Evolutionary conservation across 1,140 invertebrate species (phyloP), one percentile per base, ranked within the genome.

Genomic region (Brachionus rubens): DNA sequence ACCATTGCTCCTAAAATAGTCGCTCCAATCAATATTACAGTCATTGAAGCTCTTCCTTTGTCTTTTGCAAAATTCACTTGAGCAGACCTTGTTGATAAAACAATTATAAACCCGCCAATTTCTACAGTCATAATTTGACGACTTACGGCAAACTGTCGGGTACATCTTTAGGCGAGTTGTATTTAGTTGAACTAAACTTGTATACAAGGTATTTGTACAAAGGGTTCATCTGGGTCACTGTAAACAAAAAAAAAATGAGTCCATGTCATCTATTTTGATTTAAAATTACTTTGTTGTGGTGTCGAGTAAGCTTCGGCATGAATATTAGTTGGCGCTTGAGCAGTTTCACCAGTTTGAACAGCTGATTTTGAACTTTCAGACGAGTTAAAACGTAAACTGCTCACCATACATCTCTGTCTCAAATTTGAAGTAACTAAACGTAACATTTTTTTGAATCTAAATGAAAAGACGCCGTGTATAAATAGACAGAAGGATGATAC

Each of bases 51-150:
- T 54, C 68, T 72, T 14, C 68, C 68, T 50, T 72, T 72, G 4
- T 72, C 68, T 50, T 72, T 72, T 16, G 68, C 68, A 72, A 26
- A 72, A 26, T 48, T 12, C 1, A 72, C 46, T 26, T 72, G 68
- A 72, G 46, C 12, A n/a, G 68, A 36, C 19, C 68, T 50, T 56
- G 12, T 7, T 9, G 2, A 9, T 6, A 14, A 19, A 30, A 12
- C n/a, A 12, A 16, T 7, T 24, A 72, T 21, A 72, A 72, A 54
- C 21, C 3, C 19, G 28, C 4, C 6, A 48, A 36, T 28, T n/a
- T 36, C 16, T 33, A 16, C 14, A 46, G 0, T 12, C 9, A 46
- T 0, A 24, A 21, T 50, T 54, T 52, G 2, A 14, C 2, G 9
- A 21, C 43, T 50, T 50, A 72, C 68, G 68, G 68, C 21, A 72